Evolutionary conservation across 2,888 invertebrate species (phyloP).

Genomic region (Caenorhabditis imperialis): DNA sequence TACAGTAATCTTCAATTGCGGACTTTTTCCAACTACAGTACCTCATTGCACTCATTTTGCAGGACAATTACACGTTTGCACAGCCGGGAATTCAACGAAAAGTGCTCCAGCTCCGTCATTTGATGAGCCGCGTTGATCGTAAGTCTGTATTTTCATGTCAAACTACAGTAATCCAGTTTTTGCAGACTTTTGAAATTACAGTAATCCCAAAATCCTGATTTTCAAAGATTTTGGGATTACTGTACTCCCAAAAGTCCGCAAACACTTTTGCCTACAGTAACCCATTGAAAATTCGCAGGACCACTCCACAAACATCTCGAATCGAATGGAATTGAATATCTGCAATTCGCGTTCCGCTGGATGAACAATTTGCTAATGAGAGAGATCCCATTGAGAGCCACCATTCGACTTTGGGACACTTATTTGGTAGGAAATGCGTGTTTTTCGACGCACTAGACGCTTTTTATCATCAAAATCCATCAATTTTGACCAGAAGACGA

Average conservation of each 20-base stretch:
- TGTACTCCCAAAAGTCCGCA: too few species aligned
- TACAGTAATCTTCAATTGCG: too few species aligned
- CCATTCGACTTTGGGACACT: constrained; percentile 98
- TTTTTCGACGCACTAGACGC: neutral
- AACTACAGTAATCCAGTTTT: neutral
- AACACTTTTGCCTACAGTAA: too few species aligned
- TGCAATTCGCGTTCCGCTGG: constrained; percentile 99
- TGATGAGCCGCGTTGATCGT: constrained; percentile 95
- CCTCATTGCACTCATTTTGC: too few species aligned
- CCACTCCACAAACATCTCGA: constrained; percentile 92
- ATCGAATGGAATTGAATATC: constrained; percentile 93
- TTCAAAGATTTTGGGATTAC: too few species aligned
- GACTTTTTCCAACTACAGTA: too few species aligned
- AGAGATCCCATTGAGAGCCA: constrained; percentile 95
- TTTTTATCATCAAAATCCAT: too few species aligned
- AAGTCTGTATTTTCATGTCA: constrained; percentile 70
- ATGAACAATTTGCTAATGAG: constrained; percentile 98
- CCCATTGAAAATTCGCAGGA: too few species aligned
- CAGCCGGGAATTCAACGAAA: constrained; percentile 99
- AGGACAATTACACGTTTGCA: constrained; percentile 98
- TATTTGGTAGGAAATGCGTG: constrained; percentile 84
- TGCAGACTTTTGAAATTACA: too few species aligned
- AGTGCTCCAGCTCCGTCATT: constrained; percentile 94
- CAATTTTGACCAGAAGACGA: too few species aligned
- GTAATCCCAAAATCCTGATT: too few species aligned